Conservation (phyloP, 1,140 invertebrate genomes). For the Acromyrmex charruanus region DNA sequence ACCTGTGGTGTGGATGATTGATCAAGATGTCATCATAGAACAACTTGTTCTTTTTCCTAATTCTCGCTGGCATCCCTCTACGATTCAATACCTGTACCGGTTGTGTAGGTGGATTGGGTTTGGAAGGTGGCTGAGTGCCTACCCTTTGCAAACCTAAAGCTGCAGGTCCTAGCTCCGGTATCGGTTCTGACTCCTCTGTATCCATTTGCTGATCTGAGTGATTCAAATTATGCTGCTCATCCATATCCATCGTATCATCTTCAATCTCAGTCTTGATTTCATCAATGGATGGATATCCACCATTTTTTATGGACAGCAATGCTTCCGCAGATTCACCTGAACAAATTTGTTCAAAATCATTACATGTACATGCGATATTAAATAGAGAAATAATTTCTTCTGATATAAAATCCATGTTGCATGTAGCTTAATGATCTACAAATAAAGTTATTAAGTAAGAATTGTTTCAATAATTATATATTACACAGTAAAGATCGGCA, state of each 20-base stretch:
- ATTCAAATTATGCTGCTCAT: constrained; percentile 84
- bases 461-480: background rate
- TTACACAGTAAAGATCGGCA: background rate
- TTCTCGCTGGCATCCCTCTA: constrained; percentile 95
- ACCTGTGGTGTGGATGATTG: constrained; percentile 90
- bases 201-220: constrained; percentile 85
- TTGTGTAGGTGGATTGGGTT: constrained; percentile 89
- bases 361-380: background rate
- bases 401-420: background rate
- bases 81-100: constrained; percentile 93
- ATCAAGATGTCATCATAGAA: constrained; percentile 97
- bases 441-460: background rate
- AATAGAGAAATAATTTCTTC: background rate
- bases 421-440: background rate
- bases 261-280: constrained; percentile 87
- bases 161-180: constrained; percentile 90
- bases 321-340: constrained; percentile 87
- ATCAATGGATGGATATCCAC: constrained; percentile 84
- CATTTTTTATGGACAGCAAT: constrained; percentile 87
- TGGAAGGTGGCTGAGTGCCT: constrained; percentile 91
- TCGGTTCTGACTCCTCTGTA: constrained; percentile 88
- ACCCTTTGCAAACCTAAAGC: constrained; percentile 93
- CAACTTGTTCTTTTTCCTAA: constrained; percentile 95
- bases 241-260: constrained; percentile 89
- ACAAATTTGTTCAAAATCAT: constrained; percentile 27